A percentile compares a stretch with the other conserved stretches of the same genome.
phyloP scores from a whole-genome alignment of 2,797 vertebrate species.

The Natrix natrix region DNA sequence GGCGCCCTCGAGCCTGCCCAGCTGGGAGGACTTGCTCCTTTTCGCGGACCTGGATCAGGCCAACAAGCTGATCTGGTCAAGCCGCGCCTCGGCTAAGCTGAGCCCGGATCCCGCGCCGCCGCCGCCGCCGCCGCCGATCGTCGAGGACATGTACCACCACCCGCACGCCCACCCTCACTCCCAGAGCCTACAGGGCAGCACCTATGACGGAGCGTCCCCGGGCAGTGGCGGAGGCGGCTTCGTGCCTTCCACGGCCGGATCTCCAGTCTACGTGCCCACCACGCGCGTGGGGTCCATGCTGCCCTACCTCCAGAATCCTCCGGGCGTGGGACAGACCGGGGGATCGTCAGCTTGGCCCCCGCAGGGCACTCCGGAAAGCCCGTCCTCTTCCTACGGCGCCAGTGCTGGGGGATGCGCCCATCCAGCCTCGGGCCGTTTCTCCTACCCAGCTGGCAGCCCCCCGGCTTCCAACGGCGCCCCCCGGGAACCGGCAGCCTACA shows the following conservation, averaged over 20 bases:
- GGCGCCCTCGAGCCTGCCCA: slow-evolving; percentile 75
- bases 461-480: slow-evolving; percentile 86
- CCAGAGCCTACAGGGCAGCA: neutral
- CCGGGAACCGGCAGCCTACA: slow-evolving; percentile 77
- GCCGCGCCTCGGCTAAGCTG: slow-evolving; percentile 80
- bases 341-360: slow-evolving; percentile 89
- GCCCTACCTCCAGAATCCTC: slow-evolving; percentile 85
- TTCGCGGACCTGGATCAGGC: slow-evolving; percentile 95
- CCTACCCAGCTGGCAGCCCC: slow-evolving; percentile 90
- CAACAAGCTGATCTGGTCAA: slow-evolving; percentile 88
- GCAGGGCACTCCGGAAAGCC: slow-evolving; percentile 86
- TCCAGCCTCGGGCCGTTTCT: slow-evolving; percentile 83
- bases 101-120: slow-evolving; percentile 71
- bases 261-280: slow-evolving; percentile 94
- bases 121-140: slow-evolving; percentile 63
- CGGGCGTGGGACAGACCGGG: slow-evolving; percentile 80
- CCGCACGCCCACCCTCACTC: slow-evolving; percentile 56
- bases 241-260: slow-evolving; percentile 92
- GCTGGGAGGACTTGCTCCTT: slow-evolving; percentile 88
- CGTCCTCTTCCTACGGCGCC: slow-evolving; percentile 77
- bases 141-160: slow-evolving; percentile 94
- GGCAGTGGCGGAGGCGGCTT: slow-evolving; percentile 81
- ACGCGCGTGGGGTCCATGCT: slow-evolving; percentile 88
- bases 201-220: slow-evolving; percentile 67
- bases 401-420: slow-evolving; percentile 68